These are phyloP conservation scores for Berghia stephanieae DNA, from an alignment of 1,140 invertebrate species.

Conservation along the genomic window DNA sequence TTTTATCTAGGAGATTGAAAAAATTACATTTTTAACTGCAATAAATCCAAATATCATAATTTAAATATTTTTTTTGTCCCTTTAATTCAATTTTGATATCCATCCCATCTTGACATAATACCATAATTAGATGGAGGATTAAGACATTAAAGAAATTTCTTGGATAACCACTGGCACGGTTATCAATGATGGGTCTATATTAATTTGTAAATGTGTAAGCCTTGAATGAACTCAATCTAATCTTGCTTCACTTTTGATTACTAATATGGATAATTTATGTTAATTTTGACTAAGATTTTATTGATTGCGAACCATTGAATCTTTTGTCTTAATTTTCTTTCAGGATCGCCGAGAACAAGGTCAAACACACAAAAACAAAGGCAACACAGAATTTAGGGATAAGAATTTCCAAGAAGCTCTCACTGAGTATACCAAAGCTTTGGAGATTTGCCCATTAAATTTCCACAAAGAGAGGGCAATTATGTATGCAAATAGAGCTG, in stretches of 20 bases:
- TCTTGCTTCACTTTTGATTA: background rate
- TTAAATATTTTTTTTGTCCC: no score
- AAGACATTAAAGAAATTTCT: no score
- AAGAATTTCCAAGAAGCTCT: slow-evolving; percentile 77
- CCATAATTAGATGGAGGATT: no score
- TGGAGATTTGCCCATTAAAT: slow-evolving; percentile 80
- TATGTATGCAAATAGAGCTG: slow-evolving; percentile 89
- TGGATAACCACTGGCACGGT: background rate
- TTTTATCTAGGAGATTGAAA: no score
- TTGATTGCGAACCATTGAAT: background rate
- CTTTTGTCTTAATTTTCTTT: slow-evolving; percentile 18
- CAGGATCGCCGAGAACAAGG: slow-evolving; percentile 47
- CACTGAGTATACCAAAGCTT: slow-evolving; percentile 77
- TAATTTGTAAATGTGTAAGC: background rate
- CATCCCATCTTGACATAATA: no score
- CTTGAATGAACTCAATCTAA: background rate
- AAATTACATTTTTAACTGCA: no score
- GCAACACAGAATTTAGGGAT: slow-evolving; percentile 83
- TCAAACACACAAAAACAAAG: slow-evolving; percentile 74
- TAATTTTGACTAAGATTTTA: background rate
- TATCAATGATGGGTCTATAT: background rate
- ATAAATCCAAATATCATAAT: no score
- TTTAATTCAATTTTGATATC: no score
- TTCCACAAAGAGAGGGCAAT: slow-evolving; percentile 81
- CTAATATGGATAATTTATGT: background rate